phyloP scores from a whole-genome alignment of 1,140 invertebrate genomes.

The Aphaenogaster floridana region DNA sequence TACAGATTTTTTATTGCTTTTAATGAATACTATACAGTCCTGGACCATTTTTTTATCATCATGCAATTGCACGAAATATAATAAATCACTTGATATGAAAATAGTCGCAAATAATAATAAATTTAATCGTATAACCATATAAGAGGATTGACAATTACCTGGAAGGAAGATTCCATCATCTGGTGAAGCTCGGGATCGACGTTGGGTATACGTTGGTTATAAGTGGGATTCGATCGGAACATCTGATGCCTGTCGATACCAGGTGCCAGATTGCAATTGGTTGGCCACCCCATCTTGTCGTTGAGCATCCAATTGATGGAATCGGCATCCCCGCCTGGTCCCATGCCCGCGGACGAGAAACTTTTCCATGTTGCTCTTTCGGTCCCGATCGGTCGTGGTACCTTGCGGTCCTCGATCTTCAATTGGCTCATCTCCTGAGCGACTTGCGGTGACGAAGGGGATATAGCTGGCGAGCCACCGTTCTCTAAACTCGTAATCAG shows the following conservation, averaged over 20 bases:
- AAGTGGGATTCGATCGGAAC: slow-evolving; percentile 82
- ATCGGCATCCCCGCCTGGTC: slow-evolving; percentile 85
- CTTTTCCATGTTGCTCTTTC: slow-evolving; percentile 90
- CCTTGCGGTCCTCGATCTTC: slow-evolving; percentile 90
- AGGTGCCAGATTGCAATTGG: slow-evolving; percentile 70
- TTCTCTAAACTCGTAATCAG: slow-evolving; percentile 87
- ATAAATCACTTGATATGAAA: neutral
- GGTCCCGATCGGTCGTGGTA: slow-evolving; percentile 92
- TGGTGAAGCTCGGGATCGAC: slow-evolving; percentile 85
- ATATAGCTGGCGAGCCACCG: slow-evolving; percentile 89
- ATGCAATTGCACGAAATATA: neutral
- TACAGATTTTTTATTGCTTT: too few species aligned
- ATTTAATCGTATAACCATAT: neutral
- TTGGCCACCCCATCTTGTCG: slow-evolving; percentile 85
- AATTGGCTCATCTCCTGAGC: slow-evolving; percentile 82
- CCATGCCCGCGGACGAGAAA: slow-evolving; percentile 79
- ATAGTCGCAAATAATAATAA: neutral
- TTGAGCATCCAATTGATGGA: slow-evolving; percentile 89
- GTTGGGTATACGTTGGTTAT: slow-evolving; percentile 80
- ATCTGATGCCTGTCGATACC: slow-evolving; percentile 84
- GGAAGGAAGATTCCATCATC: slow-evolving; percentile 86
- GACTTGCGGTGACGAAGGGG: slow-evolving; percentile 86
- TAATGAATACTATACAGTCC: too few species aligned
- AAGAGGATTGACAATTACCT: slow-evolving; percentile 78
- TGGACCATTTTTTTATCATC: neutral